These are phyloP conservation scores for Tenebrosternarchus preto DNA, from an alignment of 2,113 vertebrate species.

Conservation along the genomic window DNA sequence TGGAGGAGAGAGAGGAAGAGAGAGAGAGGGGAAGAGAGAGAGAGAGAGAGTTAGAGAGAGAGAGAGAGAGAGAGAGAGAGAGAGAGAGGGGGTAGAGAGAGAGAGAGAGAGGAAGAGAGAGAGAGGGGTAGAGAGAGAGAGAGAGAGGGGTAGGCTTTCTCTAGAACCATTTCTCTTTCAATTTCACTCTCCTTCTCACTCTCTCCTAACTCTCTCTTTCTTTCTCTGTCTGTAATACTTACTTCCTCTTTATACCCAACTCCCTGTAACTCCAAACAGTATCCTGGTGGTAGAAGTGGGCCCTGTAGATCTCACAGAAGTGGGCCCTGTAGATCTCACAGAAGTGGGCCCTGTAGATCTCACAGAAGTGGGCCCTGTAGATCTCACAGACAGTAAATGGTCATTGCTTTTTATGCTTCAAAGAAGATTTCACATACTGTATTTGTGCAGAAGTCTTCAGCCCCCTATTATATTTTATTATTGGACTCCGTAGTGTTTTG, in stretches of 20 bases:
- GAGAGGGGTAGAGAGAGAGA: slow-evolving; percentile 8
- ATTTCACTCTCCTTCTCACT: not conserved
- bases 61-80: slow-evolving; percentile 21
- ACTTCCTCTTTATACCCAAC: not conserved
- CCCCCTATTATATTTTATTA: no score
- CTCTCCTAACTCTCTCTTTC: not conserved
- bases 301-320: not conserved
- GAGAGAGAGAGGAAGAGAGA: no score
- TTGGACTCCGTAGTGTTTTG: no score
- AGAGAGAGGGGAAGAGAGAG: slow-evolving; percentile 7
- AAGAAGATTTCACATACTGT: not conserved
- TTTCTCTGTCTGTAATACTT: not conserved
- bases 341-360: no score
- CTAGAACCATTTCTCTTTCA: not conserved
- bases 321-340: no score
- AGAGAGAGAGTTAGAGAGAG: not conserved
- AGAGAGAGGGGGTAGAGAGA: slow-evolving; percentile 35
- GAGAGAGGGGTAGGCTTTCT: slow-evolving; percentile 24
- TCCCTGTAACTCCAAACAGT: slow-evolving; percentile 13
- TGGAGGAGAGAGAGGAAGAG: slow-evolving; percentile 11
- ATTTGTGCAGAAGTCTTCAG: no score
- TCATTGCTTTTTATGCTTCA: not conserved
- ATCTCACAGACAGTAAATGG: not conserved
- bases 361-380: no score
- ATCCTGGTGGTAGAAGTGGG: slow-evolving; percentile 3